Evolutionary conservation across 2,888 invertebrate genomes (phyloP).

Genomic region (Cephus pulcher): DNA sequence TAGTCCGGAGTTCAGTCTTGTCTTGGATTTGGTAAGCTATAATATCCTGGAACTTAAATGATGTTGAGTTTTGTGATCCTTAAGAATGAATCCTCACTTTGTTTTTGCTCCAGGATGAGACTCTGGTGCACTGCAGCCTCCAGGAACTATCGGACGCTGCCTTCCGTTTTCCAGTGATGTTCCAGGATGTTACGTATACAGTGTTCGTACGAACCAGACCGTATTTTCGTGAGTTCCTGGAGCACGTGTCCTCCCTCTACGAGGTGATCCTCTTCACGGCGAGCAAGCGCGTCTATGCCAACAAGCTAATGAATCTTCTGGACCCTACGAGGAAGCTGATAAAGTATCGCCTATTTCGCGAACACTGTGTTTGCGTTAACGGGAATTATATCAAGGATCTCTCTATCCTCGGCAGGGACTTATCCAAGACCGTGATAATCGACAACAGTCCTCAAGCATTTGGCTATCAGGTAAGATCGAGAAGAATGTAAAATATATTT

Average conservation of each 20-base stretch:
- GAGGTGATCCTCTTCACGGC: slow-evolving; percentile 97
- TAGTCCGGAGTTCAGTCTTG: slow-evolving; percentile 93
- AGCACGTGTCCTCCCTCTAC: slow-evolving; percentile 86
- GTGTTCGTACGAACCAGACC: slow-evolving; percentile 91
- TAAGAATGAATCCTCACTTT: neutral
- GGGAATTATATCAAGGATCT: slow-evolving; percentile 98
- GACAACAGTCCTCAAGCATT: slow-evolving; percentile 95
- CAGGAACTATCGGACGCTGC: slow-evolving; percentile 92
- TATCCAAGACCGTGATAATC: slow-evolving; percentile 88
- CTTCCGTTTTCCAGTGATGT: slow-evolving; percentile 92
- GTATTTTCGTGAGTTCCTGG: slow-evolving; percentile 91
- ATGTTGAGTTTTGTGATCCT: neutral
- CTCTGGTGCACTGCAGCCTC: slow-evolving; percentile 93
- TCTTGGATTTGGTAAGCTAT: slow-evolving; percentile 65
- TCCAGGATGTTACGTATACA: slow-evolving; percentile 91
- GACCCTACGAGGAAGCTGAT: slow-evolving; percentile 92
- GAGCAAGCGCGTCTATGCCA: slow-evolving; percentile 94
- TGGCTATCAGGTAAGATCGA: slow-evolving; percentile 81
- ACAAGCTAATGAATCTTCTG: slow-evolving; percentile 89
- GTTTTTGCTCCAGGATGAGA: slow-evolving; percentile 81
- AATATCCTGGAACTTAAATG: neutral
- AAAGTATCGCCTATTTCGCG: slow-evolving; percentile 92
- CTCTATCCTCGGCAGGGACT: slow-evolving; percentile 90
- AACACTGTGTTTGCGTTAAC: slow-evolving; percentile 94
- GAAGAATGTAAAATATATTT: slow-evolving; percentile 6